Conservation (phyloP, 2,888 invertebrate genomes). For the Ypsolopha sequella region DNA sequence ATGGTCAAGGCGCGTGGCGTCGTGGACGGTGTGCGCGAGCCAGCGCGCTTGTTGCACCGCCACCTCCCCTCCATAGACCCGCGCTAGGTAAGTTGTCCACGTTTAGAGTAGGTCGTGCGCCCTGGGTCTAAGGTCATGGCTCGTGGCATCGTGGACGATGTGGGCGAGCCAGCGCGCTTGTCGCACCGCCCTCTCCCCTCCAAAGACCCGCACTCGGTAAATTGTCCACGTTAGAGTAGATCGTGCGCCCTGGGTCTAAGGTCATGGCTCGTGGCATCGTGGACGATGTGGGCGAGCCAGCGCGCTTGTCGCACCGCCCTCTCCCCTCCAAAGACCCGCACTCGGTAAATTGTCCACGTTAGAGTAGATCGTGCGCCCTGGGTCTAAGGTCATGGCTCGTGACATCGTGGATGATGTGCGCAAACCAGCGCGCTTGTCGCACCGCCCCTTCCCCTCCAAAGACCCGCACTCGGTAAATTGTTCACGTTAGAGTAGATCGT, state of each 20-base stretch:
- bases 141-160: conserved; percentile 78
- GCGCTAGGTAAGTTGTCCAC: not conserved
- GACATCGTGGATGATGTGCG: conserved; percentile 82
- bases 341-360: not conserved
- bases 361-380: conserved; percentile 16
- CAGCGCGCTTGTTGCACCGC: conserved; percentile 77
- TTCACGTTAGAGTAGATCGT: too few species aligned
- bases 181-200: conserved; percentile 74
- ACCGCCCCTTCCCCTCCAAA: too few species aligned
- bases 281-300: conserved; percentile 83
- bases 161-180: conserved; percentile 87
- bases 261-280: conserved; percentile 66
- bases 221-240: conserved; percentile 16
- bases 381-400: conserved; percentile 22
- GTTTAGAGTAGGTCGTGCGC: conserved; percentile 16
- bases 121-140: too few species aligned
- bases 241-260: not conserved
- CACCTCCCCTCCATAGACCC: conserved; percentile 33
- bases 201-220: not conserved
- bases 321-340: not conserved
- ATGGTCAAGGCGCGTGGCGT: conserved; percentile 34
- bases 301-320: conserved; percentile 87
- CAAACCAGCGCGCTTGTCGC: conserved; percentile 85
- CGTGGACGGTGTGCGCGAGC: not conserved
- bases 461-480: too few species aligned